Conservation (phyloP, 2,113 vertebrate genomes). For the Hymenochirus boettgeri region DNA sequence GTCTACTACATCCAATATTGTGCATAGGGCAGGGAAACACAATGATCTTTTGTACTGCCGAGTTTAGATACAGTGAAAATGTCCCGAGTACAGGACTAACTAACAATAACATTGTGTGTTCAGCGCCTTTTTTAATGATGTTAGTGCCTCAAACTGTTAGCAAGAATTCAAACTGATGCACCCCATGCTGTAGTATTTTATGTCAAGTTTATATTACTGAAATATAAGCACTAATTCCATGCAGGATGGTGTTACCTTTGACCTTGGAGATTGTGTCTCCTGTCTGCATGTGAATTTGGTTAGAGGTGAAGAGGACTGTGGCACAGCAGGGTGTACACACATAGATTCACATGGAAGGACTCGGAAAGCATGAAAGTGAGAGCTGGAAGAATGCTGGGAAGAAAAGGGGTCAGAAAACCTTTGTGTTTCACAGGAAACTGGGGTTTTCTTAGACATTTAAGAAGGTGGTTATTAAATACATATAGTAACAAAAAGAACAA, state of each 20-base stretch:
- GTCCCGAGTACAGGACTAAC: no score
- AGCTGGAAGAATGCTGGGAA: constrained; percentile 49
- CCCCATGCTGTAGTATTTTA: background rate
- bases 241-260: constrained; percentile 77
- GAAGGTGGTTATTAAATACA: constrained; percentile 45
- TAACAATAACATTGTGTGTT: no score
- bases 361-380: constrained; percentile 49
- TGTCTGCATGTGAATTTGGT: constrained; percentile 63
- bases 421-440: constrained; percentile 47
- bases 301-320: constrained; percentile 58
- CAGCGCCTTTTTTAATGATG: no score
- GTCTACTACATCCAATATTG: no score
- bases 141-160: background rate
- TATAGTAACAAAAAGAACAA: background rate
- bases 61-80: no score
- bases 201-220: background rate
- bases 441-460: constrained; percentile 55
- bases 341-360: constrained; percentile 50
- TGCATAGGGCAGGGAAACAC: no score
- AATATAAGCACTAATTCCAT: constrained; percentile 47
- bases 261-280: constrained; percentile 67
- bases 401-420: constrained; percentile 45
- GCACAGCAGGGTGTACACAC: constrained; percentile 47
- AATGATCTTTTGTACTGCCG: no score
- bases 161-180: background rate